A percentile compares a stretch with the other conserved stretches of the same genome.
Evolutionary conservation across 2,113 vertebrate species (phyloP).

Genomic region (Lucifuga dentata): DNA sequence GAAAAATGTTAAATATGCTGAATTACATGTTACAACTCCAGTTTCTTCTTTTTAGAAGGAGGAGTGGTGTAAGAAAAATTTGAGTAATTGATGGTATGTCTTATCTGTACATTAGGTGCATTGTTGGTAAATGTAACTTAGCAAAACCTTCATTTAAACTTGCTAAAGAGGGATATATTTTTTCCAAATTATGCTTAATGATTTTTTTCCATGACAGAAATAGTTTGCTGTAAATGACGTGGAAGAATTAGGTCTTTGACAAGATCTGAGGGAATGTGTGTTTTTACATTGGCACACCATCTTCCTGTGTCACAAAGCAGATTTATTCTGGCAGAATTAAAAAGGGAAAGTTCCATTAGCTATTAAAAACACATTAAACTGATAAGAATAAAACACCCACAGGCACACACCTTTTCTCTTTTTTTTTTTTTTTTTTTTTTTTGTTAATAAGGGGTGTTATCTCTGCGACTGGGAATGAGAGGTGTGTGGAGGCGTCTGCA

Average conservation of each 20-base stretch:
- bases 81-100: neutral
- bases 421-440: no score
- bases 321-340: conserved; percentile 20
- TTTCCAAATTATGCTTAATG: neutral
- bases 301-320: conserved; percentile 21
- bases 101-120: neutral
- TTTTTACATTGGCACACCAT: conserved; percentile 11
- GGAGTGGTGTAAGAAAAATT: neutral
- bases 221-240: conserved; percentile 25
- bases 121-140: neutral
- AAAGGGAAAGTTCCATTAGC: conserved; percentile 54
- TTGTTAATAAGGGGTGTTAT: conserved; percentile 34
- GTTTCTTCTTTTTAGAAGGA: neutral
- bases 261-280: conserved; percentile 35
- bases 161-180: neutral
- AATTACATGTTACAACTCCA: neutral
- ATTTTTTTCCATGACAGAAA: conserved; percentile 12
- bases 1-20: no score
- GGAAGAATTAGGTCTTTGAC: conserved; percentile 27
- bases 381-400: conserved; percentile 11
- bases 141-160: conserved; percentile 9
- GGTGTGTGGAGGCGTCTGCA: neutral
- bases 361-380: conserved; percentile 50
- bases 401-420: conserved; percentile 20
- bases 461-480: neutral